Base-by-base conservation (phyloP, 2,888 invertebrate genomes). In the Cataglyphis albicans region DNA sequence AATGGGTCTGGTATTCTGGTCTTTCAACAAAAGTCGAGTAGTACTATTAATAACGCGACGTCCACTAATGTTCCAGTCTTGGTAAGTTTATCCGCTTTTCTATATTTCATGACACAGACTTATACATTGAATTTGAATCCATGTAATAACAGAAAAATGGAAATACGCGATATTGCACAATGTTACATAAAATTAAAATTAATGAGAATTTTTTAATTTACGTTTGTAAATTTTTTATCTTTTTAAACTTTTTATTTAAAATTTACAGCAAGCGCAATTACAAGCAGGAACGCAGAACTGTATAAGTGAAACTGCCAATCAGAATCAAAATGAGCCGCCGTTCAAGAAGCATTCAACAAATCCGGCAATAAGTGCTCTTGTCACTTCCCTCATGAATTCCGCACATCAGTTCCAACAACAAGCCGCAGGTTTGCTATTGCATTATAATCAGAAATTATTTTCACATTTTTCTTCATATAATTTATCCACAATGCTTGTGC, bases 341-440 rank as follows among this genome's bases (percentile, higher is more conserved):
- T 95, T 95, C 35, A 96, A 96, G 89, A 96, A 96, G 65, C 92
- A 95, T 86, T 93, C 95, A 65, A 96, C 96, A 90, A 97, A 96
- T 91, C 96, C 97, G 48, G 97, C 97, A 82, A 97, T 97, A 90
- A 97, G 96, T 93, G 97, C 97, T 72, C 96, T 98, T 89, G 97
- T 97, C 85, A 97, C 97, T 86, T 97, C 97, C 93, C 96, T 98
- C 57, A 97, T 97, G 97, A 97, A 97, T 93, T 97, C 97, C 10
- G 97, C 97, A 61, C 97, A 97, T 94, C 97, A 97, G 93, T 97
- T 97, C 94, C 97, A 97, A 93, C 96, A 96, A 89, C 96, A 96
- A 89, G 95, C 95, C 86, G 94, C 94, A 84, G 95, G 94, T 95
- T 90, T 75, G 95, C 95, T 29, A 32, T 15, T 3, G 0, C 12